phyloP scores from a whole-genome alignment of 2,113 vertebrate species.

The Petaurus breviceps region DNA sequence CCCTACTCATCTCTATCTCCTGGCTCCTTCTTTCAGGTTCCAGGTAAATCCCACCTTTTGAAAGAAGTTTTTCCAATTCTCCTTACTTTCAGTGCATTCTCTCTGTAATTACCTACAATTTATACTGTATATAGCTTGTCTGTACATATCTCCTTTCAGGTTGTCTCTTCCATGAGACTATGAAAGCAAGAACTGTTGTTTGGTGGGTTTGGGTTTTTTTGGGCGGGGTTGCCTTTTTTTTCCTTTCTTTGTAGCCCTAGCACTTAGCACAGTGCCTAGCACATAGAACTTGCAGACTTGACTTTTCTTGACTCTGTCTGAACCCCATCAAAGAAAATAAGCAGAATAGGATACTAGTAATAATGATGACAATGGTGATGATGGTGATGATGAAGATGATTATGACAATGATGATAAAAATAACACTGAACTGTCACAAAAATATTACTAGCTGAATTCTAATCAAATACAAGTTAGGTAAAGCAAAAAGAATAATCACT shows the following conservation, averaged over 20 bases:
- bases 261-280: background rate
- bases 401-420: background rate
- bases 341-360: background rate
- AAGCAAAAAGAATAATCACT: background rate
- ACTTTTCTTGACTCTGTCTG: background rate
- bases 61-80: background rate
- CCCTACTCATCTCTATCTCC: background rate
- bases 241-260: background rate
- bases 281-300: background rate
- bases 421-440: background rate
- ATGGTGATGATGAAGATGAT: background rate
- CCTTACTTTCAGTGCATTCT: background rate
- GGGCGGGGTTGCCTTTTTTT: background rate
- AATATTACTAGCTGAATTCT: background rate
- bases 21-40: background rate
- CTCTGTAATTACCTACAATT: background rate
- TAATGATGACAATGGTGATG: background rate
- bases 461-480: background rate
- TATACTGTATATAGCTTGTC: background rate
- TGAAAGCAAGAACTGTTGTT: background rate
- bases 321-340: background rate
- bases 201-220: too few species aligned
- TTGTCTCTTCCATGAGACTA: background rate
- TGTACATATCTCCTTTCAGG: background rate
- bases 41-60: background rate